Base-by-base conservation (phyloP, 2,797 vertebrate species). In the Platyrinchus mystaceus region DNA sequence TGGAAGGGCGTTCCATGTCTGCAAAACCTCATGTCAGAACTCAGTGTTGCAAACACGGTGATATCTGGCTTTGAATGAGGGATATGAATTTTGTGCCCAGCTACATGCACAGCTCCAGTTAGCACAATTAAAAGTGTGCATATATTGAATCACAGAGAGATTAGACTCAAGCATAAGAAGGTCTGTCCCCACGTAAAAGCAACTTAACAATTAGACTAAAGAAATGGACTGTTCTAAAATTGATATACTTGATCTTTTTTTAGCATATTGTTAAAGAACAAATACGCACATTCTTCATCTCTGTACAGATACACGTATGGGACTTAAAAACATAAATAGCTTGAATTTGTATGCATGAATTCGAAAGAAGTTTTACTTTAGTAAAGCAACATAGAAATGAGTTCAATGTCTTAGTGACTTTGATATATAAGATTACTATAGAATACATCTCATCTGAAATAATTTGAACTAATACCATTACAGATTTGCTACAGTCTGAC, bases 191-290 rank as follows among this genome's bases (percentile, higher is more conserved):
- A 30, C 52, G 78, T 88, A 95, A 93, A 95, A 95, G 32, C 53
- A 94, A 85, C 81, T 87, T 76, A 84, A 86, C 53, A 67, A 90
- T 93, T 94, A 90, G 49, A 82, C 59, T 84, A 87, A 81, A 91
- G 85, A 74, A 95, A 84, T 0, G 3, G 24, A 58, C 92, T 94
- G 47, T 94, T 93, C 53, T 91, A 90, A 94, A 96, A 93, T 82
- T 80, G 80, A 46, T 79, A 41, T 19, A 58, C 59, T 87, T 85
- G 81, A 90, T 85, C 76, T 94, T 88, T 93, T 78, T 90, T 87
- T 74, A 74, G 46, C 43, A n/a, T 78, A 93, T 77, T 86, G 60
- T 87, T 94, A 83, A 91, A 84, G 75, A 94, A 89, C 76, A 94
- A 91, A 93, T 85, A 89, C 77, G 66, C 71, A 50, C 8, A 69